Evolutionary conservation across 1,140 invertebrate species (phyloP).

Genomic region (Panulirus ornatus): DNA sequence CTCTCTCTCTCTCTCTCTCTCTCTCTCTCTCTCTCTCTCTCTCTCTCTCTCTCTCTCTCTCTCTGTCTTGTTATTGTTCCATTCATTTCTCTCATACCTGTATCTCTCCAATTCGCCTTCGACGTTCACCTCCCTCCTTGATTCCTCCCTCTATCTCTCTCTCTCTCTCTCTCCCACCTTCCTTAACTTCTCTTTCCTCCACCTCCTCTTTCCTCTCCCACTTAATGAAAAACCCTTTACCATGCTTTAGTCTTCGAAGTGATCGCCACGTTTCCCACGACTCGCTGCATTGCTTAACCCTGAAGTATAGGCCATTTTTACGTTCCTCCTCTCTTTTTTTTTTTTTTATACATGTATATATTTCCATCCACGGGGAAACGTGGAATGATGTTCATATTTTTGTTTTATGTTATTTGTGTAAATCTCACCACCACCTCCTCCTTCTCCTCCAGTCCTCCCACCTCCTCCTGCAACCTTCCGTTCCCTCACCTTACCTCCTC

Average conservation of each 20-base stretch:
- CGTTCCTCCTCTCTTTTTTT: slow-evolving; percentile 36
- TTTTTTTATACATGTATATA: too few species aligned
- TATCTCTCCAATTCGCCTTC: too few species aligned
- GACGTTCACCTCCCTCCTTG: neutral
- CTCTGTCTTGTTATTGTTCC: neutral
- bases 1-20: neutral
- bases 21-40: neutral
- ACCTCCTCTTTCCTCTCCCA: neutral
- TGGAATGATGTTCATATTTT: slow-evolving; percentile 59
- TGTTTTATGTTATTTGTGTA: slow-evolving; percentile 48
- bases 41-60: too few species aligned
- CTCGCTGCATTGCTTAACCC: slow-evolving; percentile 31
- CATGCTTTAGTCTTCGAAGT: slow-evolving; percentile 24
- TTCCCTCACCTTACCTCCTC: neutral
- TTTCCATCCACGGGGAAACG: slow-evolving; percentile 40
- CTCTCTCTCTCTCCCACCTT: neutral
- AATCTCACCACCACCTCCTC: neutral
- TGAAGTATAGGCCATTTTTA: slow-evolving; percentile 36
- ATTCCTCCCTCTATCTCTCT: neutral
- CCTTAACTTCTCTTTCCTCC: neutral
- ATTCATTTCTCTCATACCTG: neutral
- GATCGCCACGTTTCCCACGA: slow-evolving; percentile 29
- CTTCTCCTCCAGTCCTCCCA: neutral
- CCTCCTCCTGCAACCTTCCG: neutral
- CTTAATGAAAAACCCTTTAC: slow-evolving; percentile 28